Conservation (phyloP, 2,888 invertebrate species). For the Meteorus cinctellus region DNA sequence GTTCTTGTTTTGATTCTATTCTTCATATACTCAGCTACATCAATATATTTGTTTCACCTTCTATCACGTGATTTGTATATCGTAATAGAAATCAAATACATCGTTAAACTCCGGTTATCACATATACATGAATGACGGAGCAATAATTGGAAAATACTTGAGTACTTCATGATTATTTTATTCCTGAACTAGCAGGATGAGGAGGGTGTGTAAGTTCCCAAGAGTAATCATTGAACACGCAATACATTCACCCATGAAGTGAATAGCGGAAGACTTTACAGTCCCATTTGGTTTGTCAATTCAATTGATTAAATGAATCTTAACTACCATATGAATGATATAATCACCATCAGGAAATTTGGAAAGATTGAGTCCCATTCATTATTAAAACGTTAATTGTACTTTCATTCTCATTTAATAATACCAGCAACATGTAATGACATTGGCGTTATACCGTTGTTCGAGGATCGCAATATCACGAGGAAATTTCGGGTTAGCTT, state of each 20-base stretch:
- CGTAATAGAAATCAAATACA: not conserved
- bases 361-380: too few relatives aligned
- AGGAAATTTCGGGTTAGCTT: slow-evolving; percentile 14
- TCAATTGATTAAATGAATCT: not conserved
- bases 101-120: not conserved
- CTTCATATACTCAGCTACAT: not conserved
- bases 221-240: slow-evolving; percentile 24
- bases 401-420: not conserved
- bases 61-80: slow-evolving; percentile 12
- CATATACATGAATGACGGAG: slow-evolving; percentile 15
- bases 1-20: too few relatives aligned
- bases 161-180: slow-evolving; percentile 30
- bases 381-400: not conserved
- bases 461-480: slow-evolving; percentile 8
- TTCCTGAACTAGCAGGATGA: slow-evolving; percentile 1
- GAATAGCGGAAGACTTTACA: not conserved
- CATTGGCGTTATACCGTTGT: not conserved
- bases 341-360: not conserved
- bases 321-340: not conserved
- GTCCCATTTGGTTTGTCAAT: not conserved
- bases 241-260: not conserved
- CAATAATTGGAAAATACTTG: slow-evolving; percentile 31
- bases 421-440: not conserved
- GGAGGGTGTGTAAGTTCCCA: slow-evolving; percentile 17
- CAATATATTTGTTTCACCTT: not conserved